These are phyloP conservation scores for Xestia c-nigrum DNA, from an alignment of 2,888 invertebrate genomes.

Conservation along the genomic window DNA sequence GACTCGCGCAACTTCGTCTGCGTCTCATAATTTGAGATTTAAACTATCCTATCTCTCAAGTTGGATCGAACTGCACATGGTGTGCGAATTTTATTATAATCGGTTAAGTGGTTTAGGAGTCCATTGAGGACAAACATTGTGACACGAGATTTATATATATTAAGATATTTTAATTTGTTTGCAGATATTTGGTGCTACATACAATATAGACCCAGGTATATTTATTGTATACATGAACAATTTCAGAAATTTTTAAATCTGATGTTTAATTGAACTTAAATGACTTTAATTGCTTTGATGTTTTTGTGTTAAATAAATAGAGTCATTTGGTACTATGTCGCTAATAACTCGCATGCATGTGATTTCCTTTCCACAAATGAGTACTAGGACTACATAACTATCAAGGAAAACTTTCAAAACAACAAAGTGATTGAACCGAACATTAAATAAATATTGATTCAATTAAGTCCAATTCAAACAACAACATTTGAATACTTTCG, in stretches of 20 bases:
- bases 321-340: neutral
- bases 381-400: slow-evolving; percentile 16
- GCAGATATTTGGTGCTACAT: neutral
- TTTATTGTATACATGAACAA: neutral
- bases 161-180: neutral
- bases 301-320: neutral
- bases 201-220: neutral
- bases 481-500: neutral
- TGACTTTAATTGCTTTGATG: neutral
- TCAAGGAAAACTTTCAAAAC: slow-evolving; percentile 17
- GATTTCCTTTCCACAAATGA: slow-evolving; percentile 9
- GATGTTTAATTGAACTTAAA: neutral
- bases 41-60: too few species aligned
- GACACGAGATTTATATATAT: too few species aligned
- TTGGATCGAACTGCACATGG: too few species aligned
- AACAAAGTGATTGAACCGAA: neutral
- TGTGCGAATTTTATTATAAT: too few species aligned
- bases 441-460: slow-evolving; percentile 12
- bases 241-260: neutral
- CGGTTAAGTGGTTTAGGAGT: too few species aligned
- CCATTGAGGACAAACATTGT: too few species aligned
- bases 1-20: too few species aligned
- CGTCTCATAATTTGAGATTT: too few species aligned
- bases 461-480: slow-evolving; percentile 13
- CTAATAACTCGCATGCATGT: neutral